Conservation (phyloP, 2,888 invertebrate species). For the Epicampocera succincta region DNA sequence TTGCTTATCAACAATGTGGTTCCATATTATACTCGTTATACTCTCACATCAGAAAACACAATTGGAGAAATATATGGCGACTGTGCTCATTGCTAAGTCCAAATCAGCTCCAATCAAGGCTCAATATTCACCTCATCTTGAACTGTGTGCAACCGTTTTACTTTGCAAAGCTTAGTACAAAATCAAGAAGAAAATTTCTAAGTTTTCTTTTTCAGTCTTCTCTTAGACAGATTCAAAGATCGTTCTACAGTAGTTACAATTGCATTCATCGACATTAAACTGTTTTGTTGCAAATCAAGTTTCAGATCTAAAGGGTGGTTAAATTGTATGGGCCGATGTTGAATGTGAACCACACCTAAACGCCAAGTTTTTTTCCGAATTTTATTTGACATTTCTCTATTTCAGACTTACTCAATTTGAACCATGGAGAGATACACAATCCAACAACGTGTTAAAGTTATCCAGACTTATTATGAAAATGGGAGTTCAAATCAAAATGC, state of each 20-base stretch:
- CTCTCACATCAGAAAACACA: conserved; percentile 19
- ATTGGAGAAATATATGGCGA: conserved; percentile 13
- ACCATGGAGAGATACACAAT: too few relatives aligned
- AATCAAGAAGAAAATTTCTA: conserved; percentile 1
- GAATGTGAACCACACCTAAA: too few relatives aligned
- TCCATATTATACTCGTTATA: not conserved
- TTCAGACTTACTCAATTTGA: too few relatives aligned
- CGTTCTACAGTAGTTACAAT: conserved; percentile 19
- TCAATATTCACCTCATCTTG: conserved; percentile 11
- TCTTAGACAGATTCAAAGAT: conserved; percentile 43
- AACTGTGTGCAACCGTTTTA: conserved; percentile 64
- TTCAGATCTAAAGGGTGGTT: too few relatives aligned
- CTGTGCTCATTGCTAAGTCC: too few relatives aligned
- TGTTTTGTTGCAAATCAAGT: conserved; percentile 66
- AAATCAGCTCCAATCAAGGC: too few relatives aligned
- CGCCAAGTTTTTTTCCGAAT: too few relatives aligned
- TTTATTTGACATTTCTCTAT: too few relatives aligned
- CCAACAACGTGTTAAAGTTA: too few relatives aligned
- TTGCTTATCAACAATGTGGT: conserved; percentile 12
- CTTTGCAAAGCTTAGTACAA: conserved; percentile 48
- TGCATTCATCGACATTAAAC: conserved; percentile 47
- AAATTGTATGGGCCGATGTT: too few relatives aligned
- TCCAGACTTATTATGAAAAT: too few relatives aligned
- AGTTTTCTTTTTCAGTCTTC: not conserved
- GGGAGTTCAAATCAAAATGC: too few relatives aligned